phyloP scores from a whole-genome alignment of 1,140 invertebrate species.

The Stegodyphus mimosarum region DNA sequence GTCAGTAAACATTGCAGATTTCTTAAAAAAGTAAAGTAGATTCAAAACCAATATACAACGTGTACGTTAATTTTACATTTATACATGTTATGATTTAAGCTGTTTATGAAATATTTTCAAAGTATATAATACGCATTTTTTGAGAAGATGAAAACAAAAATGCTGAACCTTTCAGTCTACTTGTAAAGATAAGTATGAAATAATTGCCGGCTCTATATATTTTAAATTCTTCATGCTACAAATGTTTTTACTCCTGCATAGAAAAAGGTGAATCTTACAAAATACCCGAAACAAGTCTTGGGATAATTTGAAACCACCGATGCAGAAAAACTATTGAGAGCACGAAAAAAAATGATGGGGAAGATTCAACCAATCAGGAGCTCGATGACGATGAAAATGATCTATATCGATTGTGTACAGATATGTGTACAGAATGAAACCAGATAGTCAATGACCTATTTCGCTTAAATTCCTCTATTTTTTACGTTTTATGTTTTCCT shows the following conservation, averaged over 20 bases:
- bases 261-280: not conserved
- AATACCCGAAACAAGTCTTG: conserved; percentile 31
- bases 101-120: no score
- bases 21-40: no score
- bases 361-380: conserved; percentile 25
- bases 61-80: no score
- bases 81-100: no score
- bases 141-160: no score
- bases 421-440: not conserved
- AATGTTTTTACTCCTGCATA: not conserved
- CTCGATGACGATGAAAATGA: conserved; percentile 32
- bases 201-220: no score
- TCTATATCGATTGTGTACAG: not conserved
- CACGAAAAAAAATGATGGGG: not conserved
- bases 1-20: no score
- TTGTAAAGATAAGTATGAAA: no score
- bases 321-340: conserved; percentile 3
- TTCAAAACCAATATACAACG: no score
- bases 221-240: not conserved
- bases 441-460: conserved; percentile 21
- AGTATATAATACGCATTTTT: no score
- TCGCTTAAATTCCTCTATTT: conserved; percentile 21
- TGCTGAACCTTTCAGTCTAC: no score
- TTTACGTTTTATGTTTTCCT: not conserved
- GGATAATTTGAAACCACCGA: conserved; percentile 7